These are phyloP conservation scores for Creontiades dilutus DNA, from an alignment of 2,888 invertebrate genomes.

Conservation along the genomic window DNA sequence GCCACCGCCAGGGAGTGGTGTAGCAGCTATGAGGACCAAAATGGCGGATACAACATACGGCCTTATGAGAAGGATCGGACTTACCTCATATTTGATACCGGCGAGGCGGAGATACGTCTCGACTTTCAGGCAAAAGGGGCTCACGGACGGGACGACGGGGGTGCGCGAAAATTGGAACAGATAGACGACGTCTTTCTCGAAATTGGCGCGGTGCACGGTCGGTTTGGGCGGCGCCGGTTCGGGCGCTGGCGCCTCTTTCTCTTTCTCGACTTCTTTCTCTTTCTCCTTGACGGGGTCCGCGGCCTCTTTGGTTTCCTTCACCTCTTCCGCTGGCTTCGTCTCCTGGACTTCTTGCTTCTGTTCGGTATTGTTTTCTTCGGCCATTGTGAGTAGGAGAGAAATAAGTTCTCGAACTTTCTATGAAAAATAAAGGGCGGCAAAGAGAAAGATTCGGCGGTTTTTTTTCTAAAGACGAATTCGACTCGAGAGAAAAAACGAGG, in stretches of 20 bases:
- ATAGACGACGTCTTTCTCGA: constrained; percentile 95
- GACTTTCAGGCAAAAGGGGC: constrained; percentile 96
- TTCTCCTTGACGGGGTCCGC: constrained; percentile 73
- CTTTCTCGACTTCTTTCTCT: constrained; percentile 74
- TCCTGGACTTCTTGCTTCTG: constrained; percentile 82
- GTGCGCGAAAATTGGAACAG: constrained; percentile 96
- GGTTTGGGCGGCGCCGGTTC: constrained; percentile 81
- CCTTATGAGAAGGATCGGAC: constrained; percentile 76
- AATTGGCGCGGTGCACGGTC: constrained; percentile 91
- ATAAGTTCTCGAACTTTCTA: neutral
- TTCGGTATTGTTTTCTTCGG: constrained; percentile 77
- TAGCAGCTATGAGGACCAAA: neutral
- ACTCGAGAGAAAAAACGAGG: neutral
- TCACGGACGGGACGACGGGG: constrained; percentile 92
- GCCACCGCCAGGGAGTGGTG: constrained; percentile 67
- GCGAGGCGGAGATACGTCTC: constrained; percentile 96
- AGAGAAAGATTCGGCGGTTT: neutral
- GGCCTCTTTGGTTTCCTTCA: constrained; percentile 75
- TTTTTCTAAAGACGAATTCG: neutral
- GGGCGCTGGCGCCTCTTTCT: constrained; percentile 75
- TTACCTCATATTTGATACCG: constrained; percentile 96
- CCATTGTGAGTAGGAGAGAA: constrained; percentile 62
- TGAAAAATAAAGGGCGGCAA: neutral
- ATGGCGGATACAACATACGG: constrained; percentile 40
- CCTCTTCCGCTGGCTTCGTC: constrained; percentile 77